Evolutionary conservation across 1,140 invertebrate species (phyloP).

Genomic region (Temnothorax longispinosus): DNA sequence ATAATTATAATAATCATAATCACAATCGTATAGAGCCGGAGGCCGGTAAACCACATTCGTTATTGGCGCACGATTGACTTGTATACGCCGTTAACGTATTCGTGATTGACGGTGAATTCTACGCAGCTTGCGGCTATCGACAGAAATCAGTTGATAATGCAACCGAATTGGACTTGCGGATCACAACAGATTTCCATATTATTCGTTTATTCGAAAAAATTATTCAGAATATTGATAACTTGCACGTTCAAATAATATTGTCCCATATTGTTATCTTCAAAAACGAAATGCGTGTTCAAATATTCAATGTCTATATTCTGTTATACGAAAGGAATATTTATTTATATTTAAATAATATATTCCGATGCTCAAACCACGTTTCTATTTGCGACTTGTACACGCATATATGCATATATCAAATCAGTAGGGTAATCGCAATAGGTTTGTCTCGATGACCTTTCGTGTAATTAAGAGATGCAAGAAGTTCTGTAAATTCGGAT

Average conservation of each 20-base stretch:
- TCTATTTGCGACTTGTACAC: not conserved
- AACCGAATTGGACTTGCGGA: not conserved
- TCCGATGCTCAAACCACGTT: not conserved
- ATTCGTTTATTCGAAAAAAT: conserved; percentile 3
- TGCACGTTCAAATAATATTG: not conserved
- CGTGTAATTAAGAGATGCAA: conserved; percentile 11
- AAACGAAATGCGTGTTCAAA: not conserved
- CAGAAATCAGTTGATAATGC: conserved; percentile 34
- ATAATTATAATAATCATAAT: conserved; percentile 58
- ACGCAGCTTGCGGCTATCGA: conserved; percentile 31
- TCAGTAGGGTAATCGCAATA: not conserved
- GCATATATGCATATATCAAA: not conserved
- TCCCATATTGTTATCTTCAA: not conserved
- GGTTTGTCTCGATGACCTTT: not conserved
- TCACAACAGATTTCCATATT: not conserved
- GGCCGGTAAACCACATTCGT: conserved; percentile 28
- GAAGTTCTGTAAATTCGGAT: conserved; percentile 24
- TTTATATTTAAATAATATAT: not conserved
- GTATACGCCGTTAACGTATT: conserved; percentile 15
- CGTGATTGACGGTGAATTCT: conserved; percentile 49
- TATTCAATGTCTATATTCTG: not conserved
- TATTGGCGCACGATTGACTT: conserved; percentile 48
- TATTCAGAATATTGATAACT: not conserved
- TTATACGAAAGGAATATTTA: not conserved
- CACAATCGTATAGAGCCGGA: not conserved